Evolutionary conservation across 2,113 vertebrate species (phyloP).

Genomic region (Takifugu bimaculatus): DNA sequence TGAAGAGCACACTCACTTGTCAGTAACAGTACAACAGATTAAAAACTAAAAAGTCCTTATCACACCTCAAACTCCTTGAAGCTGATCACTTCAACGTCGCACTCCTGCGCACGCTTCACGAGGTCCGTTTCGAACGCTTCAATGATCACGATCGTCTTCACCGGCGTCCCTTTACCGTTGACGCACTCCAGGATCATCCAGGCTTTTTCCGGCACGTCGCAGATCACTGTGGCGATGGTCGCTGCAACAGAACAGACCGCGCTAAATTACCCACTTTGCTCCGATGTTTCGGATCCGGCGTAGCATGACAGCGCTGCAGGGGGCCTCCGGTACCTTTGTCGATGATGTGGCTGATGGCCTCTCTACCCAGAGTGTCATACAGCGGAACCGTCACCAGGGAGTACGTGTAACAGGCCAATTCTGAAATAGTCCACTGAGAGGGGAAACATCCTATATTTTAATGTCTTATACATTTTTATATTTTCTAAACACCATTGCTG

Average conservation of each 20-base stretch:
- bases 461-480: too few species aligned
- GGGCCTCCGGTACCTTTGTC: conserved; percentile 81
- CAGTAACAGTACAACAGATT: background rate
- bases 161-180: conserved; percentile 70
- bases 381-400: conserved; percentile 91
- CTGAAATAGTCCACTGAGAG: conserved; percentile 89
- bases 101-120: conserved; percentile 74
- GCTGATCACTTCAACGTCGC: conserved; percentile 81
- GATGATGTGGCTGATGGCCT: conserved; percentile 86
- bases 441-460: background rate
- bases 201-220: conserved; percentile 86
- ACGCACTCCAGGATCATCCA: conserved; percentile 77
- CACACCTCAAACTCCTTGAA: conserved; percentile 85
- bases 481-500: too few species aligned
- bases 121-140: conserved; percentile 80
- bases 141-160: conserved; percentile 85
- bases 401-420: conserved; percentile 89
- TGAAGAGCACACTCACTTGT: background rate
- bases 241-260: conserved; percentile 66
- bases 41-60: background rate
- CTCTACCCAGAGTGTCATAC: conserved; percentile 89
- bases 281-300: background rate
- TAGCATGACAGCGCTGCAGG: background rate
- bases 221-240: conserved; percentile 85
- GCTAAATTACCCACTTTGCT: background rate